A percentile compares a stretch with the other conserved stretches of the same genome.
phyloP scores from a whole-genome alignment of 2,888 invertebrate genomes.

The Spicauda simplicius region DNA sequence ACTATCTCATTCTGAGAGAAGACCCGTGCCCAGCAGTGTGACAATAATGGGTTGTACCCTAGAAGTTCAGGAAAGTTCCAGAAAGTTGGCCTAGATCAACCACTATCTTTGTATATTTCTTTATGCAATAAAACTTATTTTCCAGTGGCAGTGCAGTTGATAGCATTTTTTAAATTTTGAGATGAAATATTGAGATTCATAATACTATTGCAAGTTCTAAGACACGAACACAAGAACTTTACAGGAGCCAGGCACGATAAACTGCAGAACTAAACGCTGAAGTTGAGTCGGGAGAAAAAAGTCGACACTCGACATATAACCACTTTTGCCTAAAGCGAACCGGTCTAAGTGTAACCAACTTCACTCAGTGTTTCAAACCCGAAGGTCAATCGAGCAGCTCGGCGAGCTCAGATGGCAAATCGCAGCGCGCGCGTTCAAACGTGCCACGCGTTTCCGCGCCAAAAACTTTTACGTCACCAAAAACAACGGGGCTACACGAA shows the following conservation, averaged over 20 bases:
- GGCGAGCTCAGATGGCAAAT: conserved; percentile 58
- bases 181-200: too few species aligned
- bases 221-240: too few species aligned
- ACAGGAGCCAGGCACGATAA: not conserved
- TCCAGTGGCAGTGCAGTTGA: too few species aligned
- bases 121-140: too few species aligned
- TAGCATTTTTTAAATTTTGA: too few species aligned
- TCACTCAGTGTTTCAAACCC: conserved; percentile 65
- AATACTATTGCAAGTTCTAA: too few species aligned
- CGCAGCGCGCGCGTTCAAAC: conserved; percentile 41
- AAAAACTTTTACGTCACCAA: conserved; percentile 63
- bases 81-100: too few species aligned
- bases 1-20: too few species aligned
- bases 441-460: conserved; percentile 50
- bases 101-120: too few species aligned
- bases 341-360: conserved; percentile 68
- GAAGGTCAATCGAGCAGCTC: conserved; percentile 68
- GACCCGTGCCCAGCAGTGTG: too few species aligned
- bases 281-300: conserved; percentile 49
- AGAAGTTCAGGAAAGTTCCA: too few species aligned
- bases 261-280: conserved; percentile 49
- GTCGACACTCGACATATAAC: conserved; percentile 47
- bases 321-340: conserved; percentile 79
- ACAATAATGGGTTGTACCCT: too few species aligned
- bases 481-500: conserved; percentile 39